Base-by-base conservation (phyloP, 2,888 invertebrate species). In the Hydriomena furcata region DNA sequence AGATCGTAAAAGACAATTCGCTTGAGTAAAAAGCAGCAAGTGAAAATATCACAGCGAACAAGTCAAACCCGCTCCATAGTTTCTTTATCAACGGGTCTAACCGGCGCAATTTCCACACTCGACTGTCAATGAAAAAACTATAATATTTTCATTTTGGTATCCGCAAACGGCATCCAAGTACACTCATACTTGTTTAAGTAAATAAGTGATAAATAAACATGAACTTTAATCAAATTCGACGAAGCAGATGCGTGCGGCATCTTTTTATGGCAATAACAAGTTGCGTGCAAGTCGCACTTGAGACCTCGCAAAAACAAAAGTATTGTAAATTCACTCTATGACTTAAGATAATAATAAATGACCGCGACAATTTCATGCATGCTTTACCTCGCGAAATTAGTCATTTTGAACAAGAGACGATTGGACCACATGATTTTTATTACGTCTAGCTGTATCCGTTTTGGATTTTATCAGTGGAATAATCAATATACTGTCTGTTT, bases 301-400 rank as follows among this genome's bases (percentile, higher is more conserved):
- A 63, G 71, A 60, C 66, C 68, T 45, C 58, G 68, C 73, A 89
- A 88, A 88, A 90, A 89, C 77, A 65, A 65, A 81, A 75, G 79
- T 78, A 84, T 85, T 82, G 78, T 76, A 76, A 81, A 83, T 83
- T 84, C 80, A 84, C 81, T 85, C 85, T 88, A 88, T 88, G 84
- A 83, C 84, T 86, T 85, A 87, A 80, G 82, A 88, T 87, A 84
- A 81, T 88, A 87, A 89, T 89, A 82, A 87, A 89, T 87, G 77
- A 76, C 76, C 69, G 68, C 71, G 76, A 80, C 79, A 81, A 87
- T 86, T 87, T 82, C 77, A 81, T 81, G 81, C 76, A 76, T 63
- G 66, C 67, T 65, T 64, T 68, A 66, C 38, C 20, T 36, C 7
- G 28, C 30, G 7, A 41, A 51, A 51, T 52, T 47, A 35, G 47